phyloP scores from a whole-genome alignment of 2,888 invertebrate species.

The Clanis bilineata region DNA sequence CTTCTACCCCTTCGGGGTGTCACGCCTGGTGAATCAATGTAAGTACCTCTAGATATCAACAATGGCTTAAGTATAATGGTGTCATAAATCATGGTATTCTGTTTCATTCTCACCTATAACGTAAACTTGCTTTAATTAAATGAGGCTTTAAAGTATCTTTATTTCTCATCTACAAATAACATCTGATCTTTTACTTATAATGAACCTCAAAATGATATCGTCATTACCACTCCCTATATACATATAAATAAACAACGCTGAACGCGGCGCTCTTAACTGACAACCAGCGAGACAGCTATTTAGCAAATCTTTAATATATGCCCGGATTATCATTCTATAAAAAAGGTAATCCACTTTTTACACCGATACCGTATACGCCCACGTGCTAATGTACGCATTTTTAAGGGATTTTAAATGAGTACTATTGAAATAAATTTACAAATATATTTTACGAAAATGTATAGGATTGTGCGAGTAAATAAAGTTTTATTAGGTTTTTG shows the following conservation, averaged over 20 bases:
- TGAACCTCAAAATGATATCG: background rate
- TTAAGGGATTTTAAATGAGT: slow-evolving; percentile 61
- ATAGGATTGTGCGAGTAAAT: slow-evolving; percentile 2
- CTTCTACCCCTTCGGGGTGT: no score
- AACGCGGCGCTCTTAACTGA: slow-evolving; percentile 4
- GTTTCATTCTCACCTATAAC: no score
- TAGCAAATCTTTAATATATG: slow-evolving; percentile 63
- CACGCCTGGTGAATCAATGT: no score
- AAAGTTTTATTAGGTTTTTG: slow-evolving; percentile 4
- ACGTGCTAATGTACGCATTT: slow-evolving; percentile 33
- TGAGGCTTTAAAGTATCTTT: background rate
- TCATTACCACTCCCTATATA: background rate
- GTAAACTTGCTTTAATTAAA: no score
- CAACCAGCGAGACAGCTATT: slow-evolving; percentile 25
- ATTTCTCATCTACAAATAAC: background rate
- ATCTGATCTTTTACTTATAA: background rate
- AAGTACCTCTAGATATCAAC: no score
- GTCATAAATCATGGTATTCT: no score
- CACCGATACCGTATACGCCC: slow-evolving; percentile 40
- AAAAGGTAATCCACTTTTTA: slow-evolving; percentile 58
- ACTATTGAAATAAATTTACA: slow-evolving; percentile 24
- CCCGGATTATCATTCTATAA: slow-evolving; percentile 55
- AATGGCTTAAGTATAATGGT: no score
- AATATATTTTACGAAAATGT: slow-evolving; percentile 3
- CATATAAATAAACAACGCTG: slow-evolving; percentile 6